phyloP scores from a whole-genome alignment of 2,113 vertebrate genomes.

The Mustela lutreola region DNA sequence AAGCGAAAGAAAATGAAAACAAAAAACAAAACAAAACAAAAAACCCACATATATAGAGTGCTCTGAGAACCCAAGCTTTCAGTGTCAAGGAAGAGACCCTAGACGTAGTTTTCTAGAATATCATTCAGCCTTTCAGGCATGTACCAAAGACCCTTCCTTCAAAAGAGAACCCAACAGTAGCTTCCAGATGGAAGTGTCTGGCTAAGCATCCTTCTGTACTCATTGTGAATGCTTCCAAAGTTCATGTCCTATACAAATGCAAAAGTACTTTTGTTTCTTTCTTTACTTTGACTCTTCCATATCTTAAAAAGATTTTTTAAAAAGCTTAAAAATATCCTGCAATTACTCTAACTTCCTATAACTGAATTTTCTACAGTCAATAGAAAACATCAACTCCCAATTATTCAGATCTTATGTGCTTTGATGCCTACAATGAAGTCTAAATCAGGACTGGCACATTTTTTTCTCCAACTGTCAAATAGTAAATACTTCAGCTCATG shows the following conservation, averaged over 20 bases:
- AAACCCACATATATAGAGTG: background rate
- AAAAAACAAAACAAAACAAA: background rate
- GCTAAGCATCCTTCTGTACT: background rate
- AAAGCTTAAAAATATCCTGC: background rate
- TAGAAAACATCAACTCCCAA: background rate
- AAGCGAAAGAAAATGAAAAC: background rate
- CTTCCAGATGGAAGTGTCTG: background rate
- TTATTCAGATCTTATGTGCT: background rate
- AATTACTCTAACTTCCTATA: background rate
- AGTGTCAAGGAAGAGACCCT: background rate
- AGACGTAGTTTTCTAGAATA: background rate
- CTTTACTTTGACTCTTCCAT: background rate
- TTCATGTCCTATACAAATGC: background rate
- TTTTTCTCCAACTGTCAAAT: background rate
- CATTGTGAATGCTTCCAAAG: background rate
- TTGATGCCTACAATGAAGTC: background rate
- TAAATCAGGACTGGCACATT: background rate
- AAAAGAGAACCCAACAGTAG: background rate
- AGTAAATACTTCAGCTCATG: background rate
- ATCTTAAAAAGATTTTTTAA: background rate
- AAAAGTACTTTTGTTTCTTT: background rate
- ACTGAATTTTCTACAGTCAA: background rate
- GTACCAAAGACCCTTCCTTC: background rate
- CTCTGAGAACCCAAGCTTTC: background rate
- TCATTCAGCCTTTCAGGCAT: background rate